A percentile compares a stretch with the other conserved stretches of the same genome.
These are phyloP conservation scores for Drosophila prostipennis DNA, from an alignment of 2,888 invertebrate species.

Conservation along the genomic window DNA sequence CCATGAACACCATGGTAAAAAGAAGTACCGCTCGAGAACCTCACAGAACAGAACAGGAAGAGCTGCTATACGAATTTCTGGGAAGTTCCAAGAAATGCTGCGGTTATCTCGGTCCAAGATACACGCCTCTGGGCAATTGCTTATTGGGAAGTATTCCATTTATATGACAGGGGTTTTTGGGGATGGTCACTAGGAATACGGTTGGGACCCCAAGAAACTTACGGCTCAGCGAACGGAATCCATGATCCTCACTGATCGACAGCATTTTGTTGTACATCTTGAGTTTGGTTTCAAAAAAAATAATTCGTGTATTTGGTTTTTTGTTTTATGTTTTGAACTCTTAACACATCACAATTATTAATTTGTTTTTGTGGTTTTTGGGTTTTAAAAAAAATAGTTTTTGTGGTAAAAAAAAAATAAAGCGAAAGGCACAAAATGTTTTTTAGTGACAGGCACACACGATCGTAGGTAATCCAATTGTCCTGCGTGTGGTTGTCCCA, in stretches of 20 bases:
- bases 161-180: not conserved
- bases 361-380: conserved; percentile 14
- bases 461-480: conserved; percentile 76
- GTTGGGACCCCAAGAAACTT: conserved; percentile 61
- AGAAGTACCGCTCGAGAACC: conserved; percentile 18
- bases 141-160: conserved; percentile 40
- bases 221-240: conserved; percentile 85
- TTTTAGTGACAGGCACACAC: conserved; percentile 53
- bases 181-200: not conserved
- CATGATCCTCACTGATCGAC: conserved; percentile 84
- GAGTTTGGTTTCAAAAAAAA: conserved; percentile 38
- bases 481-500: conserved; percentile 59
- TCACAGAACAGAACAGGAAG: not conserved
- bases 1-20: conserved; percentile 5
- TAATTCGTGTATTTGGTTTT: conserved; percentile 20
- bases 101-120: conserved; percentile 25
- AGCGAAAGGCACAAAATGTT: conserved; percentile 42
- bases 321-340: conserved; percentile 14
- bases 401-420: conserved; percentile 11
- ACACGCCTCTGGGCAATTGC: conserved; percentile 16
- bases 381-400: conserved; percentile 11
- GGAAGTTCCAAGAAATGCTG: conserved; percentile 57
- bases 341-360: conserved; percentile 59
- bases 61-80: conserved; percentile 17
- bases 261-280: conserved; percentile 82